A percentile compares a stretch with the other conserved stretches of the same genome.
Conservation (phyloP, 2,113 vertebrate genomes). For the Datnioides undecimradiatus region DNA sequence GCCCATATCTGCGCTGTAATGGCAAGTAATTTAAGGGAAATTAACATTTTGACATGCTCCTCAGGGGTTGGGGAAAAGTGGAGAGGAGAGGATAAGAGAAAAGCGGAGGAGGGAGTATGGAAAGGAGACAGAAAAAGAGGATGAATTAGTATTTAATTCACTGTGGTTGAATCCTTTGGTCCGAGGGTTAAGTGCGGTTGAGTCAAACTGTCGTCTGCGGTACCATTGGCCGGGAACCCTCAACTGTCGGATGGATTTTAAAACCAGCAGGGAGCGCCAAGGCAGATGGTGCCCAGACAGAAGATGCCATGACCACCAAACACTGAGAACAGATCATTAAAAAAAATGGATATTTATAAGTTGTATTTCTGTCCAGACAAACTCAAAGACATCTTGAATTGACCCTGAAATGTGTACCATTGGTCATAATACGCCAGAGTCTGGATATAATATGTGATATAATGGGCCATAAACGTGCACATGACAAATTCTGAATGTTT, state of each 20-base stretch:
- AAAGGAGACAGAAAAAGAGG: constrained; percentile 74
- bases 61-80: constrained; percentile 77
- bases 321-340: constrained; percentile 5
- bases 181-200: constrained; percentile 80
- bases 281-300: constrained; percentile 38
- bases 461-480: background rate
- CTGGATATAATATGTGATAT: background rate
- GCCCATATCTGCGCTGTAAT: constrained; percentile 67
- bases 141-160: constrained; percentile 86
- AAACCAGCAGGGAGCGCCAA: background rate
- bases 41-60: constrained; percentile 86
- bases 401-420: background rate
- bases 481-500: background rate
- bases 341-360: background rate
- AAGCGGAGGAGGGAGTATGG: constrained; percentile 19
- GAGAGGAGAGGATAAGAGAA: constrained; percentile 55
- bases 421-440: background rate
- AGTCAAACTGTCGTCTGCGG: constrained; percentile 45
- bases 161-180: constrained; percentile 71
- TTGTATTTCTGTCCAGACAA: constrained; percentile 17
- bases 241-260: constrained; percentile 22
- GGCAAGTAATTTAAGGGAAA: constrained; percentile 81
- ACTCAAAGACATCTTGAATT: constrained; percentile 16
- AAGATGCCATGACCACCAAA: constrained; percentile 17
- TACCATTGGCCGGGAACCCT: constrained; percentile 35